Evolutionary conservation across 2,888 invertebrate genomes (phyloP).

Genomic region (Stictocephala bisonia): DNA sequence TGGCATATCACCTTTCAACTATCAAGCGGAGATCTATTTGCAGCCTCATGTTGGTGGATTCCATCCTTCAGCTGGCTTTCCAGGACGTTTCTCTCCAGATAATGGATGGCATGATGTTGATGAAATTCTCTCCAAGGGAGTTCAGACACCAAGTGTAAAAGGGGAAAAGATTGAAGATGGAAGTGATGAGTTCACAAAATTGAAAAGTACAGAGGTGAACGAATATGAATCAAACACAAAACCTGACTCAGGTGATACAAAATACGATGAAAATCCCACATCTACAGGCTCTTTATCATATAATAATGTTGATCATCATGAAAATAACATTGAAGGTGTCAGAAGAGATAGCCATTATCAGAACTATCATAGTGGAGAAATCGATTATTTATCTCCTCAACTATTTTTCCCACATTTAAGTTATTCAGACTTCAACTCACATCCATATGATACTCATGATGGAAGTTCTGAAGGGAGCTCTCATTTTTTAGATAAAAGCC

Average conservation of each 20-base stretch:
- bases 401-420: constrained; percentile 9
- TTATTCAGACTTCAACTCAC: too few relatives aligned
- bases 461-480: too few relatives aligned
- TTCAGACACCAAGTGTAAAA: background rate
- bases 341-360: background rate
- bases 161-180: background rate
- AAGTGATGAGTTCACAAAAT: background rate
- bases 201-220: background rate
- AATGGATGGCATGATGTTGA: constrained; percentile 17
- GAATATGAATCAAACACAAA: background rate
- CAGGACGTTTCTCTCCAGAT: background rate
- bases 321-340: constrained; percentile 8
- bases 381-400: background rate
- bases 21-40: constrained; percentile 21
- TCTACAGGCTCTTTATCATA: too few relatives aligned
- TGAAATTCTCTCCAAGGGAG: background rate
- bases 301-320: background rate
- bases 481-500: too few relatives aligned
- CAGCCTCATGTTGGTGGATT: background rate
- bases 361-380: background rate
- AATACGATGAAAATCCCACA: too few relatives aligned
- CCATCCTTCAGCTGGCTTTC: background rate
- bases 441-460: too few relatives aligned
- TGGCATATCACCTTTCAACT: background rate
- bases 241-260: background rate